phyloP scores from a whole-genome alignment of 2,113 vertebrate genomes.

The Panthera uncia region DNA sequence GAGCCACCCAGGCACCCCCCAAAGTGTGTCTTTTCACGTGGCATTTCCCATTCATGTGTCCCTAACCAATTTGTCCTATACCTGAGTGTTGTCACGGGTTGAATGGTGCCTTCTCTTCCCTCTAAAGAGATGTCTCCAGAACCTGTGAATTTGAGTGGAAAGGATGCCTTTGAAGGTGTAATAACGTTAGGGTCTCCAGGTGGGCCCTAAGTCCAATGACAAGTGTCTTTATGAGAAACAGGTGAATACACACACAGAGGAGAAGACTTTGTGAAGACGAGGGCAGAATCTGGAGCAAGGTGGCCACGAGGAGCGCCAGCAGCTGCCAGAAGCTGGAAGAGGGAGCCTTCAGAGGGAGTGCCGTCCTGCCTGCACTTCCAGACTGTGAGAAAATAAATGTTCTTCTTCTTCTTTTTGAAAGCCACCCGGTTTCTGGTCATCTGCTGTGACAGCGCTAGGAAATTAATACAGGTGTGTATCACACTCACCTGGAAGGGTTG shows the following conservation, averaged over 20 bases:
- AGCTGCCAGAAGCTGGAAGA: not conserved
- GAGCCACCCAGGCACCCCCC: not conserved
- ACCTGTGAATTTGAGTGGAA: not conserved
- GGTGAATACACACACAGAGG: not conserved
- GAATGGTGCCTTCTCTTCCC: not conserved
- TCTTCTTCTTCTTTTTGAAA: not conserved
- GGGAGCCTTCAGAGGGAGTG: not conserved
- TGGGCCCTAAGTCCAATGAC: not conserved
- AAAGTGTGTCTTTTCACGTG: not conserved
- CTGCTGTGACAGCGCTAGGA: not conserved
- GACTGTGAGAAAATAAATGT: not conserved
- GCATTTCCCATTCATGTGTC: not conserved
- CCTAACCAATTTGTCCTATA: not conserved
- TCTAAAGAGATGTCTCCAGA: not conserved
- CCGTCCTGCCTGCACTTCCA: not conserved
- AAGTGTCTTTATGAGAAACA: not conserved
- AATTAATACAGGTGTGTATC: not conserved
- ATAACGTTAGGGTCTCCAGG: not conserved
- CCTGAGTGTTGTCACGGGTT: not conserved
- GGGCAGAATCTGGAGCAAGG: too few relatives aligned
- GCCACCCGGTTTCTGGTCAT: not conserved
- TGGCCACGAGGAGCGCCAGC: accelerated
- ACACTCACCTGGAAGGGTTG: not conserved
- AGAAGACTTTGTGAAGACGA: accelerated
- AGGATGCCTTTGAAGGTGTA: not conserved